Conservation (phyloP, 2,113 vertebrate species). For the Onychorhynchus coronatus region DNA sequence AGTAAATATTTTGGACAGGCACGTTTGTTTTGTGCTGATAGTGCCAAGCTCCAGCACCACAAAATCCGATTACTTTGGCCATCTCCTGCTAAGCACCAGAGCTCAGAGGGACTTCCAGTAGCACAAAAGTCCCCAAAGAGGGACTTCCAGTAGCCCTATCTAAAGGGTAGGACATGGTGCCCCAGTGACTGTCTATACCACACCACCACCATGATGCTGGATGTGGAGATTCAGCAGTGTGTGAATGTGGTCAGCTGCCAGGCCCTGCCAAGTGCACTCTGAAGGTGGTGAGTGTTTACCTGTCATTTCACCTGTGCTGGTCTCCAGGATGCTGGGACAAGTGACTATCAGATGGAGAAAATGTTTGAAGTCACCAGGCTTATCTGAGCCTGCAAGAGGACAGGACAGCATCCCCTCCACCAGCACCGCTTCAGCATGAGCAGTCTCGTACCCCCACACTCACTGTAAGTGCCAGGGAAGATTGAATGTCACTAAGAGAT, state of each 20-base stretch:
- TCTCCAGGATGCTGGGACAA: background rate
- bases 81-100: background rate
- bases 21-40: background rate
- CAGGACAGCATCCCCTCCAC: background rate
- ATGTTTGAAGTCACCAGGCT: background rate
- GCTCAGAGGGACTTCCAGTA: background rate
- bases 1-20: background rate
- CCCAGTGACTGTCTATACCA: background rate
- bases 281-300: rapidly evolving
- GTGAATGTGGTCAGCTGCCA: background rate
- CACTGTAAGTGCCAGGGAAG: background rate
- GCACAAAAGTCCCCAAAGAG: too few relatives aligned
- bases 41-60: background rate
- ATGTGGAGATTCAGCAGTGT: background rate
- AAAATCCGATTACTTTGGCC: rapidly evolving
- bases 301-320: rapidly evolving
- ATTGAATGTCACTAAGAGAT: background rate
- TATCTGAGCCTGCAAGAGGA: background rate
- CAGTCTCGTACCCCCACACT: rapidly evolving
- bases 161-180: rapidly evolving
- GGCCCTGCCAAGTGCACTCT: rapidly evolving
- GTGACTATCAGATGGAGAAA: background rate
- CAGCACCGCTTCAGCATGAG: background rate
- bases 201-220: too few relatives aligned
- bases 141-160: background rate